These are phyloP conservation scores for Caranx ignobilis DNA, from an alignment of 2,113 vertebrate genomes.

Conservation along the genomic window DNA sequence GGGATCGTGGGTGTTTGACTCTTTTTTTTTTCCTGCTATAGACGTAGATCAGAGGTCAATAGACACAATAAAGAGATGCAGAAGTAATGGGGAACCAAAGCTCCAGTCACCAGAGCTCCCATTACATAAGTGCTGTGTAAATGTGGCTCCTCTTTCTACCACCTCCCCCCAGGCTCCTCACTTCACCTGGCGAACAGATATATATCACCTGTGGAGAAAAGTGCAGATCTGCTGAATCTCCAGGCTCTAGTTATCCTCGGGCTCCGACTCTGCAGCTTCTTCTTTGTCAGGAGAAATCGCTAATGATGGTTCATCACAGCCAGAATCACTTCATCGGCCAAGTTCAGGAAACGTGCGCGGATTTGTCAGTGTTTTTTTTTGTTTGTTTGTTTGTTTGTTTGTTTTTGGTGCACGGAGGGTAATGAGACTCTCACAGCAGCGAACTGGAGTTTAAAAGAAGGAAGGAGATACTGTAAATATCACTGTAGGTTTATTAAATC, in stretches of 20 bases:
- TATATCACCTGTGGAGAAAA: conserved; percentile 18
- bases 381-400: neutral
- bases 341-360: neutral
- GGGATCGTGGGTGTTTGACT: too few relatives aligned
- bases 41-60: neutral
- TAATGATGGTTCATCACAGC: conserved; percentile 13
- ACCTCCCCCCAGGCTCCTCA: conserved; percentile 33
- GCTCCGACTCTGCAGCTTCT: neutral
- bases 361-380: neutral
- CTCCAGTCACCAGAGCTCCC: conserved; percentile 24
- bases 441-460: neutral
- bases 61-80: neutral
- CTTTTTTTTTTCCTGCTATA: neutral
- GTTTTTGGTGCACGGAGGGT: neutral
- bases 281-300: neutral
- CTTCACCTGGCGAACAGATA: conserved; percentile 35
- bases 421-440: neutral
- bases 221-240: conserved; percentile 41
- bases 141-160: conserved; percentile 15
- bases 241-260: conserved; percentile 8
- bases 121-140: conserved; percentile 24
- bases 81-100: neutral
- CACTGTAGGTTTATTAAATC: neutral
- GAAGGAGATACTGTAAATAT: neutral
- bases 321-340: neutral